These are phyloP conservation scores for Coelopa frigida DNA, from an alignment of 1,140 invertebrate genomes.

Conservation along the genomic window DNA sequence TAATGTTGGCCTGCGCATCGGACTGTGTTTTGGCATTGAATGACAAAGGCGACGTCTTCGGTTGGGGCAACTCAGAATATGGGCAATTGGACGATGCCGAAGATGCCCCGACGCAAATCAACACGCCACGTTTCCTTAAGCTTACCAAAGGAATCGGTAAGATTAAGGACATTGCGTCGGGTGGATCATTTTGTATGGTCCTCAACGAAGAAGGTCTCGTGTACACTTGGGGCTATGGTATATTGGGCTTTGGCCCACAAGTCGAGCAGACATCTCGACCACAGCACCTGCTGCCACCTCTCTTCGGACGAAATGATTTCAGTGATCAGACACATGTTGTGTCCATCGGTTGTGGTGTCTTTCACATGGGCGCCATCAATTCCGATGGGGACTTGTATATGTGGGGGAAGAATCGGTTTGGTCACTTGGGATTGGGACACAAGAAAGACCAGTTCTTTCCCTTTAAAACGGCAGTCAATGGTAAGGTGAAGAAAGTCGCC, in stretches of 20 bases:
- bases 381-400: constrained; percentile 74
- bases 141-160: constrained; percentile 59
- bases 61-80: constrained; percentile 97
- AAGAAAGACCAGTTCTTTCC: constrained; percentile 81
- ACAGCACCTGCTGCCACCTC: constrained; percentile 61
- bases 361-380: constrained; percentile 73
- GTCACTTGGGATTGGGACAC: constrained; percentile 75
- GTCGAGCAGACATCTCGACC: constrained; percentile 59
- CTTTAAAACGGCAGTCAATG: constrained; percentile 71
- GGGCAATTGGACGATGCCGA: constrained; percentile 60
- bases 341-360: constrained; percentile 66
- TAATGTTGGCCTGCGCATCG: constrained; percentile 68
- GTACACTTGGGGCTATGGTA: constrained; percentile 89
- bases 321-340: constrained; percentile 59
- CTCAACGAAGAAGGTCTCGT: constrained; percentile 69
- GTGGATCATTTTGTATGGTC: constrained; percentile 76
- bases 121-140: constrained; percentile 61
- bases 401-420: constrained; percentile 82
- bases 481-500: constrained; percentile 60
- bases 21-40: constrained; percentile 88
- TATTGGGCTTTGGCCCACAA: constrained; percentile 80
- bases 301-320: constrained; percentile 83
- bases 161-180: constrained; percentile 73
- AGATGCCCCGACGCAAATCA: constrained; percentile 52
- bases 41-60: constrained; percentile 89